These are phyloP conservation scores for Arremon aurantiirostris DNA, from an alignment of 2,797 vertebrate species.

Conservation along the genomic window DNA sequence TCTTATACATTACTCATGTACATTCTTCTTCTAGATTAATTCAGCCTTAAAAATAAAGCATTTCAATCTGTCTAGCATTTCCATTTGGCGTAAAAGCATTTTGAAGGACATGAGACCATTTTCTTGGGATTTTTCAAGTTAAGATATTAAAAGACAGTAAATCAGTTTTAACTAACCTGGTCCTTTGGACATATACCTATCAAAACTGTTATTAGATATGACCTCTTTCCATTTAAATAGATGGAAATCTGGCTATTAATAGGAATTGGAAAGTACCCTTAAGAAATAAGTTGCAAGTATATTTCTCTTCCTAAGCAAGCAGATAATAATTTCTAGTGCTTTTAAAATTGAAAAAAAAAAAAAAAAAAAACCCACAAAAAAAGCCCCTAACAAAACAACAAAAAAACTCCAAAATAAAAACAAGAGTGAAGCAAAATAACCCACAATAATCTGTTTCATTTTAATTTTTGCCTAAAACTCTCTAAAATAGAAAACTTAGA, in stretches of 20 bases:
- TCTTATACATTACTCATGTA: neutral
- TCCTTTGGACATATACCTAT: neutral
- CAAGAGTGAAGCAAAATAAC: neutral
- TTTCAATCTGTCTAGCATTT: neutral
- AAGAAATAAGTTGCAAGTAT: neutral
- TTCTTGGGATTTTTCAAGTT: neutral
- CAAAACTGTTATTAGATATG: neutral
- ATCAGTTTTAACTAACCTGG: neutral
- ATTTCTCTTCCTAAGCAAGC: neutral
- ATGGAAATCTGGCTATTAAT: neutral
- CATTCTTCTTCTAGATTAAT: neutral
- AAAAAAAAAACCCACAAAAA: no score
- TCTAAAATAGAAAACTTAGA: neutral
- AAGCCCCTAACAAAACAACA: no score
- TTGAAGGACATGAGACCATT: neutral
- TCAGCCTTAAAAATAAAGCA: neutral
- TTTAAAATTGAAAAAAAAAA: neutral
- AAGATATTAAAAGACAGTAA: neutral
- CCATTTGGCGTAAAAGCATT: neutral
- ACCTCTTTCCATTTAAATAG: neutral
- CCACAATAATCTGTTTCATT: neutral
- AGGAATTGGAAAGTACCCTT: neutral
- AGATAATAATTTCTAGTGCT: neutral
- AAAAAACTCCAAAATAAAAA: no score
- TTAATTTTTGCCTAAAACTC: neutral